Evolutionary conservation across 2,113 vertebrate genomes (phyloP).

Genomic region (Corythornis vintsioides): DNA sequence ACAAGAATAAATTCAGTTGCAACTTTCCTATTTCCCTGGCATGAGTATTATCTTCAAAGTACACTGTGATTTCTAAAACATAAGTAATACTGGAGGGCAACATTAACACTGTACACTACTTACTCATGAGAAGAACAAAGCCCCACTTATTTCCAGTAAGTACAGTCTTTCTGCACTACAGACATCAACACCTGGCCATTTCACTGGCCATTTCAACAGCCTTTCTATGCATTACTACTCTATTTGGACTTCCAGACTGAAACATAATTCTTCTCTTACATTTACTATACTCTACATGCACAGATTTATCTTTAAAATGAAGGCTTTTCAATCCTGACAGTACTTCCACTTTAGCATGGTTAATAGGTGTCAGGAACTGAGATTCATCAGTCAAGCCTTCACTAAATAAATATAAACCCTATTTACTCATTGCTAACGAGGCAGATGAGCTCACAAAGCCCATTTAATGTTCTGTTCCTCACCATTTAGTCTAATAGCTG

Average conservation of each 20-base stretch:
- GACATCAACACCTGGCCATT: not conserved
- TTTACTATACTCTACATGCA: not conserved
- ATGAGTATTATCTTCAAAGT: not conserved
- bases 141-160: not conserved
- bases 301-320: not conserved
- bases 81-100: not conserved
- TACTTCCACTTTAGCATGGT: conserved; percentile 41
- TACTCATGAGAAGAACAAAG: not conserved
- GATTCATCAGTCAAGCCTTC: not conserved
- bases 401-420: conserved; percentile 23
- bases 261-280: not conserved
- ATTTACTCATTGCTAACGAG: not conserved
- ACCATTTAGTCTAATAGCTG: not conserved
- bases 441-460: not conserved
- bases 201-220: not conserved
- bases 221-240: not conserved
- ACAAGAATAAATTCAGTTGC: not conserved
- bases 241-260: not conserved
- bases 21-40: not conserved
- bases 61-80: not conserved
- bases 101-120: not conserved
- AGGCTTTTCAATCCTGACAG: not conserved
- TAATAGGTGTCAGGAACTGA: not conserved
- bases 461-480: not conserved
- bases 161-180: not conserved